Evolutionary conservation across 2,797 vertebrate species (phyloP), one percentile per base, ranked within the genome.

Genomic region (Xiphophorus birchmanni): DNA sequence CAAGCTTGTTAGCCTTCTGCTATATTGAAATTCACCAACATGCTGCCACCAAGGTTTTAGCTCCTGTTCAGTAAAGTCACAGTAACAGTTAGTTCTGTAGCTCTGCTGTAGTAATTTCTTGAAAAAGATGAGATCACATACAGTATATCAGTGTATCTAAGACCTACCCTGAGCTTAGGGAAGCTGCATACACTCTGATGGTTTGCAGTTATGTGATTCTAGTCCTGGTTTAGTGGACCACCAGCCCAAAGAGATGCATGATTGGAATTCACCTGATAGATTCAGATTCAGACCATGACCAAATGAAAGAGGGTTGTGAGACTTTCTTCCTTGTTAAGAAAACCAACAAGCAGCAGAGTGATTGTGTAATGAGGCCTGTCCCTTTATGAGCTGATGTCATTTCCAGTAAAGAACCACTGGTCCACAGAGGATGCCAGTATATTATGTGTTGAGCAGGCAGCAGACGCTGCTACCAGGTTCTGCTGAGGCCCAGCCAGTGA

Each of bases 301-400:
- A 60, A 86, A 83, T 73, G 37, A 77, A 84, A 79, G 44, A 1
- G 29, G n/a, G 44, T 26, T 63, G 78, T 77, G 32, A 72, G 50
- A 37, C 56, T 50, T 54, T 80, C 56, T 65, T 72, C 63, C 80
- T 56, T 50, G 79, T 47, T 52, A 60, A 79, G 77, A 89, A 82
- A 77, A 91, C 88, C 85, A 93, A 88, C 63, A 85, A 84, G 77
- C 89, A 85, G 79, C 80, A 79, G 79, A 37, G 50, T 79, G 83
- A 87, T 74, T 91, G 84, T 87, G 83, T 83, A 90, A 87, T 74
- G 86, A 90, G 86, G 91, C 88, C 67, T 67, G 88, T 93, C 92
- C 89, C 87, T 92, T 93, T 88, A 91, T 7, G 80, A 90, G 84
- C 79, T 94, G 93, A 94, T 63, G 93, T 91, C 85, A 92, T 93